Base-by-base conservation (phyloP, 1,140 invertebrate genomes). In the Pogonus chalceus region DNA sequence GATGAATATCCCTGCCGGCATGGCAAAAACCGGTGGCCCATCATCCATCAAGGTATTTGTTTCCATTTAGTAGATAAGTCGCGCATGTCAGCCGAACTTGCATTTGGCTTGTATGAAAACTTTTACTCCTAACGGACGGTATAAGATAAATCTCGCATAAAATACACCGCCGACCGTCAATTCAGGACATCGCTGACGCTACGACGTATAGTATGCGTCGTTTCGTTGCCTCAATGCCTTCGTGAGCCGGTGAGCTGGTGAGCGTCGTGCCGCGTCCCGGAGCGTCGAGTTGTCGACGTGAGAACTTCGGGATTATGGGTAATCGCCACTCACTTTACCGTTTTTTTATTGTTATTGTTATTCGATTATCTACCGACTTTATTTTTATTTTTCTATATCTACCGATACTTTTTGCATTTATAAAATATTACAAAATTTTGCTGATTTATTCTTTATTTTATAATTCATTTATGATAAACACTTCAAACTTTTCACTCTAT, bases 1-100 rank as follows among this genome's bases (percentile, higher is more conserved):
- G 20, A 22, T 22, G 46, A 35, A 54, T 35, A 47, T 35, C 22
- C 46, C 46, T 54, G 48, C 49, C 53, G 47, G 49, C 26, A 49
- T 49, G 53, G 49, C 31, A 54, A 43, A 43, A 43, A 43, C 7
- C 37, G 37, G 7, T 10, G 18, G 37, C 7, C 37, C 18, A 43
- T 43, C 37, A 43, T 43, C 37, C 37, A 43, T 43, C 37, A 43
- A 43, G 37, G 37, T 43, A 43, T 43, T 43, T 43, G 37, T 43
- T 43, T 43, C 37, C 37, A 43, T 43, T 43, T 43, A 43, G 37
- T 18, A 43, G 37, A 43, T 43, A 43, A 43, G 37, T 43, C 37
- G 7, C 3, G 37, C 18, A 43, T 43, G 37, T 43, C 37, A 43
- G 7, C 7, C 9, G 37, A 43, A 43, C 37, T 43, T 43, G 37